These are phyloP conservation scores for Escarpia spicata DNA, from an alignment of 2,888 invertebrate genomes.

Conservation along the genomic window DNA sequence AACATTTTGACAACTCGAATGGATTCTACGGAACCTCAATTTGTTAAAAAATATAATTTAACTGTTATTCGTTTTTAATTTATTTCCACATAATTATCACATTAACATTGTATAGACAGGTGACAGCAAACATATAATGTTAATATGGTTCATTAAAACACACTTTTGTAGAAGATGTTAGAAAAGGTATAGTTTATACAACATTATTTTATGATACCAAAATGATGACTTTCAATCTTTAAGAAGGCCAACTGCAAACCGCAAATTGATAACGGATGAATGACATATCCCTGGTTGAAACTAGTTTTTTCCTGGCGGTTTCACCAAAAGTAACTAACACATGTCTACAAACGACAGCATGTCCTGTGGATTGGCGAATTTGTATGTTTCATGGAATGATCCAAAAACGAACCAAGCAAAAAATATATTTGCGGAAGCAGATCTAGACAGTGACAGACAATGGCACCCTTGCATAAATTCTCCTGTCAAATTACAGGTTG, in stretches of 20 bases:
- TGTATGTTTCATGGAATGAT: not conserved
- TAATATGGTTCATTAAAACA: not conserved
- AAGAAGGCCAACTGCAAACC: too few species aligned
- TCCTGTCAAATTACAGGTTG: conserved; percentile 10
- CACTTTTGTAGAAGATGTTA: too few species aligned
- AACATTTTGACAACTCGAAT: not conserved
- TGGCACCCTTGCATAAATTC: not conserved
- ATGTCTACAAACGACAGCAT: too few species aligned
- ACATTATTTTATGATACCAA: too few species aligned
- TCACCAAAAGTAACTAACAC: too few species aligned
- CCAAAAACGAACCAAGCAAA: not conserved
- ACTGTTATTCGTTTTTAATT: not conserved
- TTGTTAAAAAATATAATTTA: not conserved
- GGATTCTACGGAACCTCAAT: not conserved
- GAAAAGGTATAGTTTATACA: too few species aligned
- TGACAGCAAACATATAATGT: not conserved
- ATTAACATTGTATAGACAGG: not conserved
- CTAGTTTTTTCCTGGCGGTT: too few species aligned
- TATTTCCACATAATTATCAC: too few species aligned
- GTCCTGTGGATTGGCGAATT: not conserved
- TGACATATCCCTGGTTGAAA: too few species aligned
- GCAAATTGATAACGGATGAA: too few species aligned
- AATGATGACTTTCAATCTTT: too few species aligned
- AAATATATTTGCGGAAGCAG: not conserved
- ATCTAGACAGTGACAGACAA: not conserved